phyloP scores from a whole-genome alignment of 2,888 invertebrate species.

The Orchesella flavescens region DNA sequence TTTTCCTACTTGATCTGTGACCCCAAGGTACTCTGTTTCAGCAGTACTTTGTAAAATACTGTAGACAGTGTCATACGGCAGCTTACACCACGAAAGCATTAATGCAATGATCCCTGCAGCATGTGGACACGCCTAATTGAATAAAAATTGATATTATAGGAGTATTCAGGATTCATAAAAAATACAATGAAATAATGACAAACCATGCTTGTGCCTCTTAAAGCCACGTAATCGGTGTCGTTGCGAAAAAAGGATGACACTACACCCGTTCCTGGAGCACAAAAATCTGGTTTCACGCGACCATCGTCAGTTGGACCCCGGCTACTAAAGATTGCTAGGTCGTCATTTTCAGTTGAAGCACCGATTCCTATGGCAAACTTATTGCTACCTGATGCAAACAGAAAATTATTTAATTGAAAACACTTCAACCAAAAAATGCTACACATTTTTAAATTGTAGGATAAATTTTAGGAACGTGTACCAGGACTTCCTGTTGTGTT shows the following conservation, averaged over 20 bases:
- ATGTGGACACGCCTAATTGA: no score
- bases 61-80: conserved; percentile 2
- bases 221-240: not conserved
- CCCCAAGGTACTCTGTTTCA: not conserved
- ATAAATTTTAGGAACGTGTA: no score
- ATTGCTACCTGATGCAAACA: conserved; percentile 2
- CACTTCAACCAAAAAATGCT: no score
- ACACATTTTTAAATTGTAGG: no score
- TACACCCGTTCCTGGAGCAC: conserved; percentile 14
- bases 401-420: no score
- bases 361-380: conserved; percentile 24
- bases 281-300: conserved; percentile 17
- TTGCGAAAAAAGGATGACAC: not conserved
- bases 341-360: conserved; percentile 5
- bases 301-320: conserved; percentile 8
- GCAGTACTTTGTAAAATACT: conserved; percentile 5
- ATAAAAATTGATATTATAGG: no score
- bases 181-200: no score
- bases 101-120: conserved; percentile 26
- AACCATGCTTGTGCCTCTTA: conserved; percentile 42
- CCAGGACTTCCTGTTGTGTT: conserved; percentile 37
- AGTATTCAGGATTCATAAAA: no score
- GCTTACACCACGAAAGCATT: conserved; percentile 21
- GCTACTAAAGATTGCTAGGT: not conserved
- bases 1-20: no score